phyloP scores from a whole-genome alignment of 1,140 invertebrate species.

The Aporrectodea caliginosa region DNA sequence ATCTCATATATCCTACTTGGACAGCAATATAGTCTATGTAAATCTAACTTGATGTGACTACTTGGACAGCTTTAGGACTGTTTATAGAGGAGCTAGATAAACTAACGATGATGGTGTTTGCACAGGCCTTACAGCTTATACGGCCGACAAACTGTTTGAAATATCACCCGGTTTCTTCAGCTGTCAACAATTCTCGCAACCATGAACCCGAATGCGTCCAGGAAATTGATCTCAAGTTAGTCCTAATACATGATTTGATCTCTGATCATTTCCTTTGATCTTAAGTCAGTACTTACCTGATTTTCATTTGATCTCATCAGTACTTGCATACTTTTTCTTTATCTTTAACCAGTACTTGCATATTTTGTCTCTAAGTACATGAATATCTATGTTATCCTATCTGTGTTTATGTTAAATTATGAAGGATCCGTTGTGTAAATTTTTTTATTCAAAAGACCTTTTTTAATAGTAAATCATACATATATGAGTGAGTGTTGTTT shows the following conservation, averaged over 20 bases:
- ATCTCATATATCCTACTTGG: too few relatives aligned
- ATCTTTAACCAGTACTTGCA: background rate
- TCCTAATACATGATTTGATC: slow-evolving; percentile 49
- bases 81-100: too few relatives aligned
- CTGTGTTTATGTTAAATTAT: background rate
- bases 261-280: background rate
- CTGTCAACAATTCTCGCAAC: slow-evolving; percentile 70
- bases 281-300: background rate
- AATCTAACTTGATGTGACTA: background rate
- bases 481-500: too few relatives aligned
- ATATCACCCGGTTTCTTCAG: slow-evolving; percentile 68
- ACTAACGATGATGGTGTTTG: slow-evolving; percentile 16
- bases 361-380: background rate
- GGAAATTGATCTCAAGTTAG: slow-evolving; percentile 53
- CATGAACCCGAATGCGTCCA: slow-evolving; percentile 68
- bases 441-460: too few relatives aligned
- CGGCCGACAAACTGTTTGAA: slow-evolving; percentile 57
- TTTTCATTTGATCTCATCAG: background rate
- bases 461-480: too few relatives aligned
- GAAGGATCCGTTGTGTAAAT: too few relatives aligned
- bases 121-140: slow-evolving; percentile 44
- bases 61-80: too few relatives aligned
- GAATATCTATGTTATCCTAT: background rate
- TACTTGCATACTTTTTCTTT: background rate
- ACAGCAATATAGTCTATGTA: too few relatives aligned